Percentiles rank a stretch among this genome's conserved stretches.
phyloP scores from a whole-genome alignment of 2,888 invertebrate genomes.

The Drosophila diplacantha region DNA sequence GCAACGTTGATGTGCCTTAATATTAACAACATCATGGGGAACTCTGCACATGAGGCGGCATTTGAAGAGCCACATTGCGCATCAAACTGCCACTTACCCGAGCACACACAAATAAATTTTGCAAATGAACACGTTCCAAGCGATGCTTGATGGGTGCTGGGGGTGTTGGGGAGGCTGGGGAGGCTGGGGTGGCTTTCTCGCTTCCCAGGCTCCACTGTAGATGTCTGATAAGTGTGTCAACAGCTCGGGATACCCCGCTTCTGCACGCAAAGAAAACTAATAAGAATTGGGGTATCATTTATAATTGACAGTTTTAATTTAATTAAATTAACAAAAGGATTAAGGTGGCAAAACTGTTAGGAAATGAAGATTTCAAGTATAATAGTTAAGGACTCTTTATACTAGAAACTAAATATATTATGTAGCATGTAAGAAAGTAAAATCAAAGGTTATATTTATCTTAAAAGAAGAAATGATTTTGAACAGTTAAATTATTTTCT shows the following conservation, averaged over 20 bases:
- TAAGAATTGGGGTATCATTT: background rate
- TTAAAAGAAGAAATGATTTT: too few species aligned
- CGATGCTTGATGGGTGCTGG: slow-evolving; percentile 43
- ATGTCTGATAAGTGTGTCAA: slow-evolving; percentile 71
- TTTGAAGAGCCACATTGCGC: slow-evolving; percentile 69
- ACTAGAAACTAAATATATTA: too few species aligned
- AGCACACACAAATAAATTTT: slow-evolving; percentile 71
- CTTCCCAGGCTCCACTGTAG: slow-evolving; percentile 13
- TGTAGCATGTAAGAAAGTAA: too few species aligned
- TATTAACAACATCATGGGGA: slow-evolving; percentile 65
- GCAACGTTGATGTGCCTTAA: slow-evolving; percentile 74
- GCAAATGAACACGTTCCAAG: slow-evolving; percentile 73
- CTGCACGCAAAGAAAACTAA: slow-evolving; percentile 1
- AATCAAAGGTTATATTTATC: too few species aligned
- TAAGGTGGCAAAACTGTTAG: too few species aligned
- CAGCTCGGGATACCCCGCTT: slow-evolving; percentile 49
- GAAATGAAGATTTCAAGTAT: too few species aligned
- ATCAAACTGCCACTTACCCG: slow-evolving; percentile 69
- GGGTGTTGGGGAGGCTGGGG: background rate
- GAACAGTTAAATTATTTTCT: background rate
- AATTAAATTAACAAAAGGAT: background rate
- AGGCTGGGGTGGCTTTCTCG: slow-evolving; percentile 1
- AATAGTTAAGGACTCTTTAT: too few species aligned
- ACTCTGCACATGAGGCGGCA: slow-evolving; percentile 44
- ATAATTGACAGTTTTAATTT: background rate